A percentile compares a stretch with the other conserved stretches of the same genome.
phyloP scores from a whole-genome alignment of 1,140 invertebrate genomes.

The Caenorhabditis inopinata region DNA sequence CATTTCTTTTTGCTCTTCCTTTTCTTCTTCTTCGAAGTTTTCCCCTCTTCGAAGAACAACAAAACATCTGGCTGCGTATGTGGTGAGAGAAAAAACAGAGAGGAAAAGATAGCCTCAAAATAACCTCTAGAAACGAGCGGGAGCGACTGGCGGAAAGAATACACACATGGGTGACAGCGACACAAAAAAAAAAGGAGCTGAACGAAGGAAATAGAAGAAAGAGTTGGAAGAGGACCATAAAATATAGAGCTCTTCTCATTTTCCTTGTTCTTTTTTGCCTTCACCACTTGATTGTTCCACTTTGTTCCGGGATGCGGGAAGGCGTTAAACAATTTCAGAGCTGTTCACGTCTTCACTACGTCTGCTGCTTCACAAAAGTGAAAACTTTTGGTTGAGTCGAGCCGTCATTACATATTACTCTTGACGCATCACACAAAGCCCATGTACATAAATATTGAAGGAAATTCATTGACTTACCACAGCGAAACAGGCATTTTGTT shows the following conservation, averaged over 20 bases:
- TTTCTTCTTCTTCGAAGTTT: not conserved
- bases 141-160: not conserved
- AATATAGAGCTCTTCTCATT: slow-evolving; percentile 27
- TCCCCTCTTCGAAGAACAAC: not conserved
- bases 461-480: slow-evolving; percentile 4
- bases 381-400: not conserved
- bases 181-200: not conserved
- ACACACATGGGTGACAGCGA: slow-evolving; percentile 1
- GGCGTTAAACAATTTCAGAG: not conserved
- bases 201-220: not conserved
- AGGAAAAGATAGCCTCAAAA: not conserved
- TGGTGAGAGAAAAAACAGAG: slow-evolving; percentile 4
- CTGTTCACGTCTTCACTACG: not conserved
- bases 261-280: not conserved
- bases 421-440: not conserved
- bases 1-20: not conserved
- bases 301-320: not conserved
- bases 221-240: slow-evolving; percentile 4
- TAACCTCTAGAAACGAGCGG: not conserved
- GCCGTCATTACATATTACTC: slow-evolving; percentile 8
- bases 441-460: not conserved
- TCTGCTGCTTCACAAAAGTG: slow-evolving; percentile 9
- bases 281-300: not conserved
- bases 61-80: slow-evolving; percentile 2
- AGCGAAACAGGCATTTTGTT: not conserved